Conservation (phyloP, 2,797 vertebrate genomes). For the Morelia viridis region DNA sequence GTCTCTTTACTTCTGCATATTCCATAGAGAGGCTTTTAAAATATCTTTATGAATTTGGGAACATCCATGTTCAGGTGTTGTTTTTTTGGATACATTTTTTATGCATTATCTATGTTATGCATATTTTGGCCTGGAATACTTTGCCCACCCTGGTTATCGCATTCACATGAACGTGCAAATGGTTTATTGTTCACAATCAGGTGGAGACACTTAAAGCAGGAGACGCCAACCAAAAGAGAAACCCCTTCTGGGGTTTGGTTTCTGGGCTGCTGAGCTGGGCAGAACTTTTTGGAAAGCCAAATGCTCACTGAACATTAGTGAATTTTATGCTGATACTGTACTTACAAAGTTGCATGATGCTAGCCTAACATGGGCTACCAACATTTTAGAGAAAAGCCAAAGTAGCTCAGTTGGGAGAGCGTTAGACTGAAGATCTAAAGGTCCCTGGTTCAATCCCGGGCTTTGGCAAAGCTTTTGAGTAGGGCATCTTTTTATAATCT, state of each 20-base stretch:
- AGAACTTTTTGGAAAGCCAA: no score
- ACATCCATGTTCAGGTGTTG: background rate
- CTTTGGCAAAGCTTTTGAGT: background rate
- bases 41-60: background rate
- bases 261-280: no score
- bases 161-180: background rate
- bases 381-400: background rate
- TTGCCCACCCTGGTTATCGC: background rate
- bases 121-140: background rate
- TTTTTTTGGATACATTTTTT: background rate
- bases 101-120: background rate
- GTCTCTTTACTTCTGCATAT: background rate
- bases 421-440: constrained; percentile 3
- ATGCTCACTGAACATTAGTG: background rate
- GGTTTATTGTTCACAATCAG: no score
- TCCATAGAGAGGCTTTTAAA: background rate
- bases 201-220: no score
- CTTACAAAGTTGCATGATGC: background rate
- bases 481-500: no score
- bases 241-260: background rate
- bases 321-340: background rate
- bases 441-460: constrained; percentile 17
- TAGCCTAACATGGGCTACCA: background rate
- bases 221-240: background rate
- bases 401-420: constrained; percentile 2